A percentile compares a stretch with the other conserved stretches of the same genome.
Conservation (phyloP, 2,797 vertebrate species). For the Micromesistius poutassou region DNA sequence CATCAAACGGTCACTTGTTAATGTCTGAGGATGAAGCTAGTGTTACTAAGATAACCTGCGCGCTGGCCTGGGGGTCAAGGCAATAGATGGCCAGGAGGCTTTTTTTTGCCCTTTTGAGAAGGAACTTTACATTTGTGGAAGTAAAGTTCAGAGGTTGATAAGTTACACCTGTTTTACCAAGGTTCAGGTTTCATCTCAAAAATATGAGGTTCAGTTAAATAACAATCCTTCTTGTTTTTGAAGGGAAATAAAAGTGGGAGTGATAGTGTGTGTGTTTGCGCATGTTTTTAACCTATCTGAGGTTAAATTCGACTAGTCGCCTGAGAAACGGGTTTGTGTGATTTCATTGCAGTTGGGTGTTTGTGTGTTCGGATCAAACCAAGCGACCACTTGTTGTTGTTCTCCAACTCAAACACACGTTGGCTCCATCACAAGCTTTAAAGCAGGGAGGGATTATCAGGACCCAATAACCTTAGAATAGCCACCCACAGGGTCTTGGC, state of each 20-base stretch:
- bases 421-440: background rate
- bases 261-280: background rate
- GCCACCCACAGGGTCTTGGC: background rate
- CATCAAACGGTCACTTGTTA: conserved; percentile 60
- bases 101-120: background rate
- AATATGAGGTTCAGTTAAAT: background rate
- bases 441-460: background rate
- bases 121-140: background rate
- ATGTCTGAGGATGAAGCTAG: conserved; percentile 55
- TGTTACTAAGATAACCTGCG: background rate
- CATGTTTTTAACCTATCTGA: conserved; percentile 22
- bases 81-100: too few species aligned
- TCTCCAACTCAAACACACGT: background rate
- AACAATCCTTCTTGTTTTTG: background rate
- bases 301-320: conserved; percentile 38
- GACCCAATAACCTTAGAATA: background rate
- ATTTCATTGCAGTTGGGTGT: conserved; percentile 28
- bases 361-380: background rate
- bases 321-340: conserved; percentile 21
- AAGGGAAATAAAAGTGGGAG: background rate
- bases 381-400: background rate
- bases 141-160: background rate
- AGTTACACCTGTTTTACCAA: background rate
- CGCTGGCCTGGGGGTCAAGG: background rate
- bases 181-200: background rate